Conservation (phyloP, 1,140 invertebrate genomes). For the Rhynchophorus ferrugineus region DNA sequence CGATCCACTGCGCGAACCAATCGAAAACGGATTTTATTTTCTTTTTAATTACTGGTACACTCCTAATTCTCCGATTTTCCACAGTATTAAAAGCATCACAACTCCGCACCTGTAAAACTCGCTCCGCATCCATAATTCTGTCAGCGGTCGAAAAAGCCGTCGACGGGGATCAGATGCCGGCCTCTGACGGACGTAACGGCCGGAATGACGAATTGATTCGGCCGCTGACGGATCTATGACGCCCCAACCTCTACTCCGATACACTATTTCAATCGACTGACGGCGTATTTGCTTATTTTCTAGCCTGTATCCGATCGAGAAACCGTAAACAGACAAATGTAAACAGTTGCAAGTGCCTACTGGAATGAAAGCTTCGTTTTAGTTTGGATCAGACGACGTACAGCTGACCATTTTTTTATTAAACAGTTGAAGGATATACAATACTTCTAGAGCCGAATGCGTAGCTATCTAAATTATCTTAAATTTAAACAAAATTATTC, state of each 20-base stretch:
- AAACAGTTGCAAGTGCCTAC: slow-evolving; percentile 3
- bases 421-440: too few relatives aligned
- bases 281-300: slow-evolving; percentile 15
- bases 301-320: slow-evolving; percentile 7
- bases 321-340: slow-evolving; percentile 17
- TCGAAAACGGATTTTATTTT: too few relatives aligned
- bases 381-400: too few relatives aligned
- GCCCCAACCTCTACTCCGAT: slow-evolving; percentile 5
- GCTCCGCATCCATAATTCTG: not conserved
- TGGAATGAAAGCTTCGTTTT: too few relatives aligned
- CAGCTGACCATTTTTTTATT: too few relatives aligned
- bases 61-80: too few relatives aligned
- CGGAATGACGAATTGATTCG: slow-evolving; percentile 23
- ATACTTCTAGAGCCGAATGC: too few relatives aligned
- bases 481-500: too few relatives aligned
- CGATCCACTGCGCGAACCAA: too few relatives aligned
- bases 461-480: too few relatives aligned
- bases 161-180: slow-evolving; percentile 12
- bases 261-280: slow-evolving; percentile 18
- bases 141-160: not conserved
- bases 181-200: slow-evolving; percentile 16
- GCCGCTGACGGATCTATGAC: slow-evolving; percentile 19
- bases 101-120: not conserved
- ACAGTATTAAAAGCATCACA: too few relatives aligned
- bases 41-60: too few relatives aligned